Conservation (phyloP, 2,113 vertebrate genomes). For the Colinus virginianus region DNA sequence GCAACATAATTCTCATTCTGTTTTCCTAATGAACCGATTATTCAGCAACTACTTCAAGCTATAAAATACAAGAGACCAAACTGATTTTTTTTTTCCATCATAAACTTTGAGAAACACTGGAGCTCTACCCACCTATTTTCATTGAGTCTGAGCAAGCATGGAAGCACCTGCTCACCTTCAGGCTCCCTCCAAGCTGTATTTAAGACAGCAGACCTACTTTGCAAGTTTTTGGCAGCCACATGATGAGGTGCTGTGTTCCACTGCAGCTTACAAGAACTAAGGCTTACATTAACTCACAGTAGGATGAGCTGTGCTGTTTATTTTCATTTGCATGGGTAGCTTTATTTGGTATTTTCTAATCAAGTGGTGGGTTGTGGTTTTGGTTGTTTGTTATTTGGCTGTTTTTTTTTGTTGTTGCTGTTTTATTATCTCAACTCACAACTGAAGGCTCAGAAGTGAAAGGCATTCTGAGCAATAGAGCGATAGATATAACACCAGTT, state of each 20-base stretch:
- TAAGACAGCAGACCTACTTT: not conserved
- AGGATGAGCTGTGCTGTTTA: not conserved
- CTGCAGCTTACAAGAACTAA: not conserved
- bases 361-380: not conserved
- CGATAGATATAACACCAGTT: not conserved
- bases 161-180: not conserved
- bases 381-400: not conserved
- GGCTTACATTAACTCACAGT: not conserved
- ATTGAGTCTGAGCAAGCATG: not conserved
- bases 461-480: not conserved
- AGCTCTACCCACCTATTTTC: not conserved
- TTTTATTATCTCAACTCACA: not conserved
- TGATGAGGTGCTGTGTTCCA: not conserved
- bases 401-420: no score
- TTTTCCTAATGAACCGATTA: not conserved
- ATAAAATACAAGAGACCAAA: not conserved
- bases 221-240: not conserved
- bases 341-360: not conserved
- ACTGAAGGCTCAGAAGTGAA: not conserved
- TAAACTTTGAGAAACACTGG: not conserved
- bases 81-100: not conserved
- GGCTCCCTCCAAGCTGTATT: not conserved
- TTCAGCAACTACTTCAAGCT: not conserved
- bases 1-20: not conserved
- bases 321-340: not conserved